Conservation (phyloP, 2,113 vertebrate species). For the Petaurus breviceps region DNA sequence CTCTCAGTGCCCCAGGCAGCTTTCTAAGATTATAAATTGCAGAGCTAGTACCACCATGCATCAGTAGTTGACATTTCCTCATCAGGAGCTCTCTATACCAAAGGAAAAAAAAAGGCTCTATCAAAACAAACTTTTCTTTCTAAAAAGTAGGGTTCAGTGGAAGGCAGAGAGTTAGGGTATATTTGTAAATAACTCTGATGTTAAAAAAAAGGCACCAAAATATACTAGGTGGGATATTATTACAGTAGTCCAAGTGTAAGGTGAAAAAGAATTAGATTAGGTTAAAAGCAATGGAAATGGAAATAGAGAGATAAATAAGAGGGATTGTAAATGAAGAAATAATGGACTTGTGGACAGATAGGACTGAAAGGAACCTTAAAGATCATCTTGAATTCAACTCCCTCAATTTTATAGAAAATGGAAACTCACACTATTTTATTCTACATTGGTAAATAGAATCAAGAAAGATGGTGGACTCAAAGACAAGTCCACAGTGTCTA, state of each 20-base stretch:
- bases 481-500: background rate
- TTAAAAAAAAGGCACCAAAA: background rate
- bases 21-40: background rate
- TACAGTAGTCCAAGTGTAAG: background rate
- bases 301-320: background rate
- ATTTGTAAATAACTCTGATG: background rate
- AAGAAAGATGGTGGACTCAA: background rate
- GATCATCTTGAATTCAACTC: background rate
- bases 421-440: background rate
- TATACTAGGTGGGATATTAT: background rate
- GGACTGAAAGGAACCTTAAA: background rate
- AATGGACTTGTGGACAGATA: background rate
- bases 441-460: background rate
- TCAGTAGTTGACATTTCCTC: background rate
- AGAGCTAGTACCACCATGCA: background rate
- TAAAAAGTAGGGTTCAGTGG: background rate
- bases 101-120: background rate
- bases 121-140: background rate
- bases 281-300: background rate
- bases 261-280: background rate
- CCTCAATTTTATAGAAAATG: background rate
- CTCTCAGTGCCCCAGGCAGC: background rate
- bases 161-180: background rate
- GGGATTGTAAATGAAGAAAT: background rate
- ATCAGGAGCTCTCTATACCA: background rate